These are phyloP conservation scores for Trichopria drosophilae DNA, from an alignment of 2,888 invertebrate species.

Conservation along the genomic window DNA sequence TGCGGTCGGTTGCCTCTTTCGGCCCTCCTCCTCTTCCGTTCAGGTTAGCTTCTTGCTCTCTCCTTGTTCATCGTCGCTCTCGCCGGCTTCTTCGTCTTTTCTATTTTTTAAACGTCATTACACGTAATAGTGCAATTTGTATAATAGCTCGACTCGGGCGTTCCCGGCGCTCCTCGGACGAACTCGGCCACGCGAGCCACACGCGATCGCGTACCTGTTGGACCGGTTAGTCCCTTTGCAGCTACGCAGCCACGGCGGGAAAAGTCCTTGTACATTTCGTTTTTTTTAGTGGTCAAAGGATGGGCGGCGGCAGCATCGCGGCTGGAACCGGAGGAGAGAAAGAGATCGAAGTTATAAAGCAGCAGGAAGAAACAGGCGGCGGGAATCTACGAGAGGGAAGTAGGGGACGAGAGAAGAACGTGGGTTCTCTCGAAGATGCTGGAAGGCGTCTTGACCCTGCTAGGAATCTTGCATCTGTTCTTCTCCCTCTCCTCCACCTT, in stretches of 20 bases:
- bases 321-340: slow-evolving; percentile 12
- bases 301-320: slow-evolving; percentile 23
- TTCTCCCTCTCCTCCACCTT: no score
- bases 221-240: no score
- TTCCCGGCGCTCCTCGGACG: slow-evolving; percentile 46
- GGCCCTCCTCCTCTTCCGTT: slow-evolving; percentile 5
- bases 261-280: slow-evolving; percentile 22
- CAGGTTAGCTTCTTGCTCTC: slow-evolving; percentile 2
- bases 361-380: slow-evolving; percentile 3
- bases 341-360: slow-evolving; percentile 7
- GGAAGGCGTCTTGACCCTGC: slow-evolving; percentile 48
- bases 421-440: slow-evolving; percentile 35
- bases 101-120: slow-evolving; percentile 46
- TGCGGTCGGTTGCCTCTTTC: slow-evolving; percentile 5
- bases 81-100: no score
- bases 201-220: slow-evolving; percentile 54
- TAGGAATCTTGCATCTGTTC: slow-evolving; percentile 52
- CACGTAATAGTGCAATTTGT: slow-evolving; percentile 54
- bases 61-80: no score
- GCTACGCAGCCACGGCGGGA: no score
- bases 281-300: slow-evolving; percentile 24
- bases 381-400: slow-evolving; percentile 19
- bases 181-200: slow-evolving; percentile 57
- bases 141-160: slow-evolving; percentile 49
- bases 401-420: slow-evolving; percentile 18